Conservation (phyloP, 2,888 invertebrate genomes). For the Harpagoxenus sublaevis region DNA sequence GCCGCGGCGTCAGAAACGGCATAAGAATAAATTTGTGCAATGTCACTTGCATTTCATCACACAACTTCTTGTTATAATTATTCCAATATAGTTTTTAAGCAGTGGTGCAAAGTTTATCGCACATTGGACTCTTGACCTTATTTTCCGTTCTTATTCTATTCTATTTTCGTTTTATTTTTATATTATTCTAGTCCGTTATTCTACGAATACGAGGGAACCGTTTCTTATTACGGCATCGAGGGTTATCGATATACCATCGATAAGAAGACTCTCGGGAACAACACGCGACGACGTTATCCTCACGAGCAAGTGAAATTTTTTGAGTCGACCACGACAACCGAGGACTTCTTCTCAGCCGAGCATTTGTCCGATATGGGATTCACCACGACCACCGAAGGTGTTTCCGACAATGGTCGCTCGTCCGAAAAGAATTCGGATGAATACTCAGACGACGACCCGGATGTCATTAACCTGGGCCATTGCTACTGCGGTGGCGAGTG, state of each 20-base stretch:
- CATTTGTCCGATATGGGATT: slow-evolving; percentile 62
- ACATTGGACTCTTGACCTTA: neutral
- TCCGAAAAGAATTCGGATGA: slow-evolving; percentile 37
- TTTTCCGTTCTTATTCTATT: neutral
- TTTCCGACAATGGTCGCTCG: slow-evolving; percentile 59
- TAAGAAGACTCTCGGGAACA: slow-evolving; percentile 87
- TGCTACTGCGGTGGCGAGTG: slow-evolving; percentile 93
- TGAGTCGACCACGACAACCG: slow-evolving; percentile 81
- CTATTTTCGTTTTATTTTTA: neutral
- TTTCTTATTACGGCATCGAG: slow-evolving; percentile 88
- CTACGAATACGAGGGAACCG: slow-evolving; percentile 88
- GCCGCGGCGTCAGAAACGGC: neutral
- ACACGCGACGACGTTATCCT: slow-evolving; percentile 81
- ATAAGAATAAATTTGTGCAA: neutral
- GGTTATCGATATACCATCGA: slow-evolving; percentile 91
- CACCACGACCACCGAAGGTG: slow-evolving; percentile 58
- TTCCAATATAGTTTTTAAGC: neutral
- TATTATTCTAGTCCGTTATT: slow-evolving; percentile 72
- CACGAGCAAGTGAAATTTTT: slow-evolving; percentile 84
- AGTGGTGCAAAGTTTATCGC: neutral
- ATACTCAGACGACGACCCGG: slow-evolving; percentile 74
- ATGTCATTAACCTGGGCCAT: slow-evolving; percentile 82
- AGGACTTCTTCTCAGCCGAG: slow-evolving; percentile 81
- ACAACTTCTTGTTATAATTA: neutral
- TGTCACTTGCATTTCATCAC: neutral